phyloP scores from a whole-genome alignment of 2,888 invertebrate genomes.

The Miltochrista miniata region DNA sequence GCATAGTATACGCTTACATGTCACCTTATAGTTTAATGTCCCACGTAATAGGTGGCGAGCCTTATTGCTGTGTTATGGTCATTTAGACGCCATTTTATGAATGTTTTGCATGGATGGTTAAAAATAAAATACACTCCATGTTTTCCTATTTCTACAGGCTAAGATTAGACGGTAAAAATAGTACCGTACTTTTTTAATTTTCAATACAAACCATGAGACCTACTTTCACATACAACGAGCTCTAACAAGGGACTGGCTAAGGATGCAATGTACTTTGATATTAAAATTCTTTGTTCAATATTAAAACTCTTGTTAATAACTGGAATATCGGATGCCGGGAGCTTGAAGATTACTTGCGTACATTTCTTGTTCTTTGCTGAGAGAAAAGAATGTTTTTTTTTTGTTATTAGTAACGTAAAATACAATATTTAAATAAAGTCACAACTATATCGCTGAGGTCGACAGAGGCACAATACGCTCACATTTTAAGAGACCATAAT shows the following conservation, averaged over 20 bases:
- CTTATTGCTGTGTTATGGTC: no score
- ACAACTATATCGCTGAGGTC: no score
- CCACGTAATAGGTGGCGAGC: no score
- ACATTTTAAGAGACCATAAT: no score
- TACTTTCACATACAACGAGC: constrained; percentile 24
- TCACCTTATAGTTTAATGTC: no score
- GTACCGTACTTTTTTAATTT: constrained; percentile 17
- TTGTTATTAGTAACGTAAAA: neutral
- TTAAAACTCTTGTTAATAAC: constrained; percentile 15
- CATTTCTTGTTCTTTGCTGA: neutral
- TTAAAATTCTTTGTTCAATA: constrained; percentile 25
- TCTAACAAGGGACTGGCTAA: constrained; percentile 23
- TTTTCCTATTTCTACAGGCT: neutral
- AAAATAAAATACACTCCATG: neutral
- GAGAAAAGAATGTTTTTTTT: neutral
- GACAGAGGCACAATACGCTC: no score
- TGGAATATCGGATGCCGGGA: constrained; percentile 14
- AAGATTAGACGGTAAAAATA: neutral
- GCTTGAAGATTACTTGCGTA: neutral
- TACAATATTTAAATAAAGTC: no score
- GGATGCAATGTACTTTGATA: constrained; percentile 22
- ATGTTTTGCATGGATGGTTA: neutral
- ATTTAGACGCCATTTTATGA: no score
- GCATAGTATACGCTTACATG: no score
- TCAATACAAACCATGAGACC: constrained; percentile 24